phyloP scores from a whole-genome alignment of 2,113 vertebrate genomes.

The Philantomba maxwellii region DNA sequence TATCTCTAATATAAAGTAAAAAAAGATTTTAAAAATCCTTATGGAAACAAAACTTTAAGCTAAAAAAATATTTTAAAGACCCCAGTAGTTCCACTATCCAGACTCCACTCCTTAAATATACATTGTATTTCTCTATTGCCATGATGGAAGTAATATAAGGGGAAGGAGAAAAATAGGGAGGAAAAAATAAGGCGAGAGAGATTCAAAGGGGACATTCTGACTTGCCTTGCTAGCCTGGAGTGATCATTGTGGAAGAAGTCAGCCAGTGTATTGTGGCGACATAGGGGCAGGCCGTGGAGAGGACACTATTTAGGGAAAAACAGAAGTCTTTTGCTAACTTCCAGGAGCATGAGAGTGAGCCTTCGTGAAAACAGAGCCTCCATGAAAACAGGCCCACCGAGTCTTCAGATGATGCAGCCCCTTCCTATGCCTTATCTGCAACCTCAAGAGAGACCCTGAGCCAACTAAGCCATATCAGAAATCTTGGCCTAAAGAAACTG shows the following conservation, averaged over 20 bases:
- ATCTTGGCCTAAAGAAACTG: neutral
- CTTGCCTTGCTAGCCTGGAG: neutral
- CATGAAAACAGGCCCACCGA: neutral
- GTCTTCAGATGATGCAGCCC: neutral
- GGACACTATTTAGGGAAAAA: neutral
- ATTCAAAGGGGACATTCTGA: neutral
- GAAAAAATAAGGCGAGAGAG: neutral
- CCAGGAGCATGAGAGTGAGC: neutral
- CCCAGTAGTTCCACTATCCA: neutral
- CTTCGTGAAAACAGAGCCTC: neutral
- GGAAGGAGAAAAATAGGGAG: neutral
- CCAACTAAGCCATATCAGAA: neutral
- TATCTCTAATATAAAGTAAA: neutral
- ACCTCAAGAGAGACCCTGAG: neutral
- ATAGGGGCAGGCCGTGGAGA: neutral
- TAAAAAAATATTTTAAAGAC: neutral
- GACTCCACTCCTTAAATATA: neutral
- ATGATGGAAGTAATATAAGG: neutral
- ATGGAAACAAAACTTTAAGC: neutral
- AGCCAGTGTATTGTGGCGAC: neutral
- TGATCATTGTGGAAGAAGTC: neutral
- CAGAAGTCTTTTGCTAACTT: neutral
- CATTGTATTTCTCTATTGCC: neutral
- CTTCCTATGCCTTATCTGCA: neutral
- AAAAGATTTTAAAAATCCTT: neutral